phyloP scores from a whole-genome alignment of 2,113 vertebrate genomes.

The Chascanopsetta lugubris region DNA sequence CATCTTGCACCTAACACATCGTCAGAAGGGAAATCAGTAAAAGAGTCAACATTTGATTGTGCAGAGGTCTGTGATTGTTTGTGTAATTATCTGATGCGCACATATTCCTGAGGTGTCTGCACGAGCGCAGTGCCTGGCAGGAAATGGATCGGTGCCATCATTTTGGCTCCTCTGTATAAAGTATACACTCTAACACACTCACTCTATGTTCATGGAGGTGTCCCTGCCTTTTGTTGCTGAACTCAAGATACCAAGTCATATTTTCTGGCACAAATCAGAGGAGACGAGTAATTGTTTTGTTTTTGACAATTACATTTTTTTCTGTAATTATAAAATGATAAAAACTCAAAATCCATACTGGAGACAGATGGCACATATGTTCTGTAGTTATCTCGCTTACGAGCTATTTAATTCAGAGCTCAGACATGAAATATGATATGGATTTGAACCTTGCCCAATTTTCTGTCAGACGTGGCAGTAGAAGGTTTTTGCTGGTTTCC shows the following conservation, averaged over 20 bases:
- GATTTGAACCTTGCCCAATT: no score
- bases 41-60: conserved; percentile 25
- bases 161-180: conserved; percentile 34
- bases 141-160: conserved; percentile 46
- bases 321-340: no score
- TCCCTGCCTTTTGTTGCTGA: conserved; percentile 43
- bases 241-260: conserved; percentile 37
- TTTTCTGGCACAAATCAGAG: conserved; percentile 32
- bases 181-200: conserved; percentile 15
- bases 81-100: conserved; percentile 33
- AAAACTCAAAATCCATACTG: no score
- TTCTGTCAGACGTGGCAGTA: no score
- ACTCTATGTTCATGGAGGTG: conserved; percentile 42
- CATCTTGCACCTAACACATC: conserved; percentile 14
- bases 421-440: no score
- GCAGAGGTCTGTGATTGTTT: conserved; percentile 46
- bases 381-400: no score
- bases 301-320: conserved; percentile 40
- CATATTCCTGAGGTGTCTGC: conserved; percentile 32
- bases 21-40: conserved; percentile 34
- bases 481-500: no score
- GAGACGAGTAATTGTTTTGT: conserved; percentile 32
- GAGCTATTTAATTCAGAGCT: no score
- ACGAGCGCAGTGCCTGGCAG: conserved; percentile 16
- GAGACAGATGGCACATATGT: no score